Evolutionary conservation across 1,140 invertebrate species (phyloP).

Genomic region (Neodiprion lecontei): DNA sequence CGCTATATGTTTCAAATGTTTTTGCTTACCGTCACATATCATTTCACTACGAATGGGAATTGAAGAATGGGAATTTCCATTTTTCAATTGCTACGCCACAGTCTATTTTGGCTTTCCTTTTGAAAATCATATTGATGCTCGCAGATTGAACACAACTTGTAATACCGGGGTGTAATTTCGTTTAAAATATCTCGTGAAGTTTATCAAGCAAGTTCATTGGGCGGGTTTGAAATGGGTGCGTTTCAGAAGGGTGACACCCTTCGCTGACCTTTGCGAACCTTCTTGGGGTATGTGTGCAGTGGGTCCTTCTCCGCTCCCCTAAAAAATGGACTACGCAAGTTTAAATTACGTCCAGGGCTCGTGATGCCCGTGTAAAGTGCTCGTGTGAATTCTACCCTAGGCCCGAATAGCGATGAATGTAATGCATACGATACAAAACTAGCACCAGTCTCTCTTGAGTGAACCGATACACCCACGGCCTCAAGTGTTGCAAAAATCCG

Average conservation of each 20-base stretch:
- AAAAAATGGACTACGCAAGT: neutral
- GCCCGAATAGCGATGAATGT: too few relatives aligned
- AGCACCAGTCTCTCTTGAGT: too few relatives aligned
- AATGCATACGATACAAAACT: too few relatives aligned
- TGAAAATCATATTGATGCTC: too few relatives aligned
- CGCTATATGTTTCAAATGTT: too few relatives aligned
- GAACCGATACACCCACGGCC: too few relatives aligned
- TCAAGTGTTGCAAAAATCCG: too few relatives aligned
- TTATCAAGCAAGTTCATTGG: neutral
- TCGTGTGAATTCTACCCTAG: neutral
- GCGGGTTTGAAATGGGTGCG: neutral
- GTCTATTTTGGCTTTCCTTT: too few relatives aligned
- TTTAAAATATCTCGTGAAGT: neutral
- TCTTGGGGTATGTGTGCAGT: neutral
- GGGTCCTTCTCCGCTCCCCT: neutral
- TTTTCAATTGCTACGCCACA: too few relatives aligned
- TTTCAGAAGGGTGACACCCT: neutral
- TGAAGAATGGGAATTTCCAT: too few relatives aligned
- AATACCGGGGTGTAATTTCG: neutral
- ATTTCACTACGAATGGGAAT: too few relatives aligned
- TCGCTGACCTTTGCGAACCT: neutral
- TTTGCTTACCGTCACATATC: too few relatives aligned
- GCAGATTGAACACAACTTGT: neutral
- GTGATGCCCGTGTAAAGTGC: neutral
- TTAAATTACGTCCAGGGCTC: neutral